Base-by-base conservation (phyloP, 2,113 vertebrate species). In the Nesospiza acunhae region DNA sequence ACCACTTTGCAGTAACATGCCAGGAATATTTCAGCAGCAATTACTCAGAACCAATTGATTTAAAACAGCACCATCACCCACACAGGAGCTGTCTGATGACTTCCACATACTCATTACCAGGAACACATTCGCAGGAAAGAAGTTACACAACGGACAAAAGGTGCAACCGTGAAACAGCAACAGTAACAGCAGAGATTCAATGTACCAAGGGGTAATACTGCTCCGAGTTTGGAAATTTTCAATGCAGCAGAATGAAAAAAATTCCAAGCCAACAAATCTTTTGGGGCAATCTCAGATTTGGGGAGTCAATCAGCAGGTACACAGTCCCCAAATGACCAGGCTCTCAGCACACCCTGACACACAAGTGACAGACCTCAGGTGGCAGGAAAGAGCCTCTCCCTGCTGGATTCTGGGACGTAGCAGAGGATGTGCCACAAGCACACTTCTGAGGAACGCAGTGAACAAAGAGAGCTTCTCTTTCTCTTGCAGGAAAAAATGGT, bases 391-490 rank as follows among this genome's bases (percentile, higher is more conserved):
- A 60, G 44, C 35, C 24, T 78, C 31, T 35, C 3, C 2, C 22
- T 7, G 11, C 17, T 19, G 52, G 16, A 2, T 23, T 46, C 44
- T n/a, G 28, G 24, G 10, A 39, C n/a, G 7, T 18, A 15, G 7
- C 5, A 3, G 1, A 66, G 18, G 46, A 58, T 4, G 3, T 27
- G 24, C 21, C 47, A 53, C 31, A 26, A 67, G 63, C 13, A 2
- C 60, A 12, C 6, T 21, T 4, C 20, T 0, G 0, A 74, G n/a
- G 24, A 31, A 30, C 4, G 10, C 0, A 11, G 30, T 0, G 0
- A 23, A 28, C 47, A 4, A 49, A 56, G 8, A 13, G 35, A 66
- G 35, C 50, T 27, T 26, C 47, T 49, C 47, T 24, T 49, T 28
- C 15, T 28, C 50, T 64, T 59, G 35, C 27, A 47, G 12, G 21